Evolutionary conservation across 2,797 vertebrate genomes (phyloP).

Genomic region (Chrosomus eos): DNA sequence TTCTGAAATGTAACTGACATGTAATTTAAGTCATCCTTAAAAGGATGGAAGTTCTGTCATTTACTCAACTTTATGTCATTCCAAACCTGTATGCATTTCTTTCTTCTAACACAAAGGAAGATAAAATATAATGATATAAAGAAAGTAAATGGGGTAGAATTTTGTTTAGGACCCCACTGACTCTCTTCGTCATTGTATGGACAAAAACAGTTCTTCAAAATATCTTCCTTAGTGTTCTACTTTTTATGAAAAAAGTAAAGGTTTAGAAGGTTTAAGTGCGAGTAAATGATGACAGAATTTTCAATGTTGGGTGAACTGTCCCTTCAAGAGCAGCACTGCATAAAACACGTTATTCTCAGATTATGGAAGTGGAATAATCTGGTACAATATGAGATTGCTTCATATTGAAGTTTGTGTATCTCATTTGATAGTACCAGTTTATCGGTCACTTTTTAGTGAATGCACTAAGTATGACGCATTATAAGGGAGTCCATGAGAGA

Average conservation of each 20-base stretch:
- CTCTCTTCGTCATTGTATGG: not conserved
- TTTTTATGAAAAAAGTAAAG: too few species aligned
- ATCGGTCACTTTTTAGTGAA: slow-evolving; percentile 44
- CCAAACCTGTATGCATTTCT: not conserved
- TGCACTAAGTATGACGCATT: slow-evolving; percentile 35
- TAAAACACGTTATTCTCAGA: slow-evolving; percentile 42
- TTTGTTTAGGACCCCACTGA: not conserved
- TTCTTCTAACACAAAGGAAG: not conserved
- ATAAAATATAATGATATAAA: not conserved
- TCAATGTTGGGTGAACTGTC: not conserved
- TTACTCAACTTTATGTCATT: not conserved
- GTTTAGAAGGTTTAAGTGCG: not conserved
- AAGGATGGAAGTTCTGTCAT: not conserved
- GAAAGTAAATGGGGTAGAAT: not conserved
- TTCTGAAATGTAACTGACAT: not conserved
- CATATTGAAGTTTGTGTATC: slow-evolving; percentile 65
- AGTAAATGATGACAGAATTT: slow-evolving; percentile 25
- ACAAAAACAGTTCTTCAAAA: not conserved
- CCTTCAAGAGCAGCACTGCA: slow-evolving; percentile 38
- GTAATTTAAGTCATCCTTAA: not conserved
- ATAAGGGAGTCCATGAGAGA: slow-evolving; percentile 21
- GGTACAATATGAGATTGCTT: slow-evolving; percentile 58
- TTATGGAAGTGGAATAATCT: slow-evolving; percentile 50
- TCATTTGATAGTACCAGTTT: slow-evolving; percentile 48
- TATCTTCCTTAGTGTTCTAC: not conserved